Evolutionary conservation across 1,140 invertebrate species (phyloP).

Genomic region (Listronotus oregonensis): DNA sequence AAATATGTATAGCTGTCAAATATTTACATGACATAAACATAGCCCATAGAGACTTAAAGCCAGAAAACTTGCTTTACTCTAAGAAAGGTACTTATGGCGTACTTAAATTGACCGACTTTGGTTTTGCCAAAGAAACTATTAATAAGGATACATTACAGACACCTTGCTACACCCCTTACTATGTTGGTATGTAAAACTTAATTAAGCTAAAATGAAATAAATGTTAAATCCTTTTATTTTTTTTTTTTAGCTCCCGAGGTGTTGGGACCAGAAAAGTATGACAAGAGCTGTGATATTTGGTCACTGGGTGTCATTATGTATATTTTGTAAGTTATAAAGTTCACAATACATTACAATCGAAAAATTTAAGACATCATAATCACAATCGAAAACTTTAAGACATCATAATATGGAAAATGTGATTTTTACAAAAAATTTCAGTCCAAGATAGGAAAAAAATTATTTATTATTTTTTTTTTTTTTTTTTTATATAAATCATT

Average conservation of each 20-base stretch:
- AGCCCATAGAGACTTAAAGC: conserved; percentile 96
- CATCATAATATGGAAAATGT: too few species aligned
- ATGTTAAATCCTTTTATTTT: conserved; percentile 45
- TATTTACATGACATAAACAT: conserved; percentile 95
- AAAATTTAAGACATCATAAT: too few species aligned
- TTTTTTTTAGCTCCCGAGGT: conserved; percentile 85
- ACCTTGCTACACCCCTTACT: conserved; percentile 98
- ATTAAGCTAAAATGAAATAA: conserved; percentile 1
- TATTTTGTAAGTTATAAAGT: conserved; percentile 76
- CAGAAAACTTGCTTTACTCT: conserved; percentile 87
- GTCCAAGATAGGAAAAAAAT: too few species aligned
- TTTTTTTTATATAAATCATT: too few species aligned
- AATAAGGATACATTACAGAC: conserved; percentile 89
- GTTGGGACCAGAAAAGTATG: conserved; percentile 95
- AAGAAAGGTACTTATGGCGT: conserved; percentile 71
- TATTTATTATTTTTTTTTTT: not conserved
- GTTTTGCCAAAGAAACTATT: conserved; percentile 98
- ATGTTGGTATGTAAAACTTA: conserved; percentile 78
- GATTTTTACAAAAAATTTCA: too few species aligned
- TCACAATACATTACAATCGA: not conserved
- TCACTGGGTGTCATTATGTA: conserved; percentile 98
- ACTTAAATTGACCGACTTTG: conserved; percentile 97
- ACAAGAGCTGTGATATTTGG: conserved; percentile 99
- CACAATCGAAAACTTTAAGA: too few species aligned
- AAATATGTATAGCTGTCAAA: conserved; percentile 95